A percentile compares a stretch with the other conserved stretches of the same genome.
These are phyloP conservation scores for Danionella cerebrum DNA, from an alignment of 2,113 vertebrate genomes.

Conservation along the genomic window DNA sequence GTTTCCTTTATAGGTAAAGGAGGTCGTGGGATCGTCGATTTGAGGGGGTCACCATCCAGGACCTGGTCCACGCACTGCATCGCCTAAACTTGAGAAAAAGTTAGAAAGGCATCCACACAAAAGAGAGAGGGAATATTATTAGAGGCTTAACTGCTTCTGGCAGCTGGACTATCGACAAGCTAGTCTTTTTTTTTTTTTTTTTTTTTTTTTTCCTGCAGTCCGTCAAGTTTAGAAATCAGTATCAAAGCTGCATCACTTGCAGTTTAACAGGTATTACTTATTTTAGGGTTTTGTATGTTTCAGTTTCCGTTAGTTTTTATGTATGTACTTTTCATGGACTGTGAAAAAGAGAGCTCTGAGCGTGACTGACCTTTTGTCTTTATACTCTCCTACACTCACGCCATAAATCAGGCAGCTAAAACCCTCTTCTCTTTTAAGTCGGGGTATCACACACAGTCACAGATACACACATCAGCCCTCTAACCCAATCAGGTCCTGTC, in stretches of 20 bases:
- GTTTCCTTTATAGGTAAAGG: conserved; percentile 36
- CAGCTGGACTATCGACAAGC: conserved; percentile 61
- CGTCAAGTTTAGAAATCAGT: conserved; percentile 22
- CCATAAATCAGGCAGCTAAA: conserved; percentile 72
- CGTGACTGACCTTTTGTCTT: conserved; percentile 31
- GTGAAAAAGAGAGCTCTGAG: conserved; percentile 54
- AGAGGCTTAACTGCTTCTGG: conserved; percentile 53
- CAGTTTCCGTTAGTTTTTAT: conserved; percentile 46
- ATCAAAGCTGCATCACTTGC: conserved; percentile 26
- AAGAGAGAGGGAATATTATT: conserved; percentile 21
- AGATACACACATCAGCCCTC: conserved; percentile 63
- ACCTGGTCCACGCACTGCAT: conserved; percentile 59
- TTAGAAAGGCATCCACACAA: conserved; percentile 33
- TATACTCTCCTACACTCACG: conserved; percentile 51
- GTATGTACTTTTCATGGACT: conserved; percentile 50
- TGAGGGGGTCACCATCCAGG: conserved; percentile 55
- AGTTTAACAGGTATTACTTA: conserved; percentile 18
- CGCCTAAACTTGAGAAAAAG: conserved; percentile 47
- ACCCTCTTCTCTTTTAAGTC: conserved; percentile 49
- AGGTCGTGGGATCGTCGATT: conserved; percentile 46
- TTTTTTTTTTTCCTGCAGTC: conserved; percentile 14
- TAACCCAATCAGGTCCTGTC: conserved; percentile 57
- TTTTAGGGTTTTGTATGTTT: conserved; percentile 54
- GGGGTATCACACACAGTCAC: not conserved
- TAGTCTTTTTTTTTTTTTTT: conserved; percentile 34